Evolutionary conservation across 2,888 invertebrate genomes (phyloP).

Genomic region (Thumatha senex): DNA sequence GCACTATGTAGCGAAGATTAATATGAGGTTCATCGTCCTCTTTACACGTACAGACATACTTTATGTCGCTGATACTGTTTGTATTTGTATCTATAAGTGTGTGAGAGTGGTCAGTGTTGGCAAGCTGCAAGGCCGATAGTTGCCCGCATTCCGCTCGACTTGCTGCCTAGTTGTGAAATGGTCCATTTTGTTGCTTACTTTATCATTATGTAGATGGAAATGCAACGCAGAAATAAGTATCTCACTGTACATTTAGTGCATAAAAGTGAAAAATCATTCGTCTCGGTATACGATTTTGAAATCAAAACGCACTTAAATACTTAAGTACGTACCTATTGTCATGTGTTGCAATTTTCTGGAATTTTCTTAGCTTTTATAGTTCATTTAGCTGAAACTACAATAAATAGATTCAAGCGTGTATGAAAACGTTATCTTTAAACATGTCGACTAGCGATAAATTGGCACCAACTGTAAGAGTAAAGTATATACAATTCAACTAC

Average conservation of each 20-base stretch:
- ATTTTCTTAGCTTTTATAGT: too few relatives aligned
- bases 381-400: neutral
- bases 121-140: conserved; percentile 77
- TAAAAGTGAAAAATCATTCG: conserved; percentile 18
- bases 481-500: conserved; percentile 68
- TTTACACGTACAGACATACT: conserved; percentile 46
- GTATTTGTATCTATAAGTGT: conserved; percentile 62
- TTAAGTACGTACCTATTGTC: too few relatives aligned
- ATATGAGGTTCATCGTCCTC: conserved; percentile 53
- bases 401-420: neutral
- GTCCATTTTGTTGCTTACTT: conserved; percentile 57
- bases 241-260: conserved; percentile 16
- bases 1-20: conserved; percentile 28
- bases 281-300: conserved; percentile 13
- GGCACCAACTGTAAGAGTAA: conserved; percentile 26
- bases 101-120: conserved; percentile 76
- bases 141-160: conserved; percentile 75
- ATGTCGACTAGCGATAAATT: conserved; percentile 24
- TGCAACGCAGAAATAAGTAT: conserved; percentile 16
- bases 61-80: conserved; percentile 50
- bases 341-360: too few relatives aligned
- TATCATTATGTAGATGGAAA: conserved; percentile 46
- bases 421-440: neutral
- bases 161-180: conserved; percentile 69
- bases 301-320: neutral